Conservation (phyloP, 2,113 vertebrate genomes). For the Clarias gariepinus region DNA sequence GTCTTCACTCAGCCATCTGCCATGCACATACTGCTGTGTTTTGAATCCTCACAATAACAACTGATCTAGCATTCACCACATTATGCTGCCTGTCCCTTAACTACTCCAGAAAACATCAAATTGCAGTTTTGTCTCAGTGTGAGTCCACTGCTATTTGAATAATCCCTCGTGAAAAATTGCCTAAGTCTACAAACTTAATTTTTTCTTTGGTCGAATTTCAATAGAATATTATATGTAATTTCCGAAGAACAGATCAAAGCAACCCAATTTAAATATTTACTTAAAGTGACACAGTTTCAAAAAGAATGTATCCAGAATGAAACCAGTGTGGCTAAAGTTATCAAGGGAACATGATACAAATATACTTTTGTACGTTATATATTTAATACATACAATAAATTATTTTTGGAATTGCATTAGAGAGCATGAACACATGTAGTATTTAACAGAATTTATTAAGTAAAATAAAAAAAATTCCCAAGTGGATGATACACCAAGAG, state of each 20-base stretch:
- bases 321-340: background rate
- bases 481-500: background rate
- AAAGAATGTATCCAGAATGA: background rate
- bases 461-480: background rate
- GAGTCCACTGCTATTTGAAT: slow-evolving; percentile 25
- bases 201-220: background rate
- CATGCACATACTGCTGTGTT: slow-evolving; percentile 25
- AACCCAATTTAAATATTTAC: background rate
- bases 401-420: background rate
- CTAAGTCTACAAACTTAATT: slow-evolving; percentile 5
- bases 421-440: background rate
- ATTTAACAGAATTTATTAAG: background rate
- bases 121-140: slow-evolving; percentile 54
- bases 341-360: background rate
- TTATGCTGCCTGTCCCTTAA: slow-evolving; percentile 55
- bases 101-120: slow-evolving; percentile 65
- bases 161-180: slow-evolving; percentile 37
- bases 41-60: slow-evolving; percentile 27
- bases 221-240: background rate
- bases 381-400: background rate
- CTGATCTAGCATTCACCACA: slow-evolving; percentile 28
- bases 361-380: background rate
- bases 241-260: background rate
- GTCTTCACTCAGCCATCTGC: slow-evolving; percentile 53
- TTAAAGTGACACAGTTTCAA: background rate